These are phyloP conservation scores for Amphilophus citrinellus DNA, from an alignment of 2,113 vertebrate genomes.

Conservation along the genomic window DNA sequence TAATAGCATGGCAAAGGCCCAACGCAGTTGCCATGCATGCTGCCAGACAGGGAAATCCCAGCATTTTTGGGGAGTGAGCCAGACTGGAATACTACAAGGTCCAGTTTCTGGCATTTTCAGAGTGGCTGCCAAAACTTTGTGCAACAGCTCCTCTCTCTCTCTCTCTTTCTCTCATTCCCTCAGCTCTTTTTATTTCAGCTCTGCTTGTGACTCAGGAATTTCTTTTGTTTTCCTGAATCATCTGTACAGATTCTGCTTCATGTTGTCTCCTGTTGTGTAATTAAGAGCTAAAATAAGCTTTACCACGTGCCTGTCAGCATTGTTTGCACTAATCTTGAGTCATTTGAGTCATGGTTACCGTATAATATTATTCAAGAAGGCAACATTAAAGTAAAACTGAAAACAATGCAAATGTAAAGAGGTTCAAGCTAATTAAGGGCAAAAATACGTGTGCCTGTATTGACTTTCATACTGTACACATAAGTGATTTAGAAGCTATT, in stretches of 20 bases:
- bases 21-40: not conserved
- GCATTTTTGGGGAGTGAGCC: conserved; percentile 50
- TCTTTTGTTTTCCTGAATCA: not conserved
- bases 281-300: not conserved
- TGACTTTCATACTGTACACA: not conserved
- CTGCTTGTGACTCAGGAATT: conserved; percentile 12
- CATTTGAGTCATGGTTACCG: not conserved
- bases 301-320: not conserved
- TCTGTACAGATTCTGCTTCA: not conserved
- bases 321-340: no score
- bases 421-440: not conserved
- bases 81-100: conserved; percentile 64
- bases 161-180: not conserved
- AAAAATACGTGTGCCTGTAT: not conserved
- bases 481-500: conserved; percentile 5
- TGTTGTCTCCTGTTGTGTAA: not conserved
- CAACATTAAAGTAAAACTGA: not conserved
- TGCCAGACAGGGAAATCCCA: not conserved
- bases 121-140: conserved; percentile 58
- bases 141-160: not conserved
- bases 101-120: conserved; percentile 64
- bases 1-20: not conserved
- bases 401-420: not conserved
- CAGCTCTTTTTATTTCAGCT: conserved; percentile 11
- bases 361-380: not conserved